Conservation (phyloP, 1,140 invertebrate genomes). For the Bursaphelenchus mucronatus region DNA sequence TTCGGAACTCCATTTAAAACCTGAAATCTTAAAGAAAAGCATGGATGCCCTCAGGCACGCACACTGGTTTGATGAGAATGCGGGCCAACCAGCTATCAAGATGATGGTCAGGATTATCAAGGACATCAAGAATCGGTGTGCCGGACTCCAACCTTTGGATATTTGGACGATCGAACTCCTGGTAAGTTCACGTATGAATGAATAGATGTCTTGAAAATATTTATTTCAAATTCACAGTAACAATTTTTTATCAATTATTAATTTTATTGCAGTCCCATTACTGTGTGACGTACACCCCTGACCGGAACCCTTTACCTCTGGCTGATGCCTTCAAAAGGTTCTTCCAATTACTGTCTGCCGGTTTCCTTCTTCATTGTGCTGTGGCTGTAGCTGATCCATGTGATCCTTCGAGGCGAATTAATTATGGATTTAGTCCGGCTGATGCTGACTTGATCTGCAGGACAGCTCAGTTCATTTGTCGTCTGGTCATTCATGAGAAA, state of each 20-base stretch:
- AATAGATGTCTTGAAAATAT: constrained; percentile 19
- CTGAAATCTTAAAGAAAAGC: constrained; percentile 79
- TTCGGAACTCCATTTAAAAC: constrained; percentile 80
- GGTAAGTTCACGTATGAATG: constrained; percentile 61
- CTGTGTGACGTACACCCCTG: constrained; percentile 91
- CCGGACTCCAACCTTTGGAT: constrained; percentile 80
- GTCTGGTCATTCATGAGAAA: constrained; percentile 75
- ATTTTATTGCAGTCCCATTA: constrained; percentile 74
- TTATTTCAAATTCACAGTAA: constrained; percentile 8
- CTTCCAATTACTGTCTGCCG: constrained; percentile 83
- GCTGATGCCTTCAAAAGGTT: constrained; percentile 81
- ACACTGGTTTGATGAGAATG: constrained; percentile 97
- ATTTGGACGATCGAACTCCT: constrained; percentile 94
- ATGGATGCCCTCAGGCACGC: constrained; percentile 85
- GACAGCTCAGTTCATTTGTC: constrained; percentile 80
- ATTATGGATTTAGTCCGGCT: constrained; percentile 83
- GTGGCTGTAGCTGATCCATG: constrained; percentile 89
- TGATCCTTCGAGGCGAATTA: constrained; percentile 80
- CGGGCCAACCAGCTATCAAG: constrained; percentile 92
- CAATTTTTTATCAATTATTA: constrained; percentile 1
- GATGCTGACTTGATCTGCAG: constrained; percentile 88
- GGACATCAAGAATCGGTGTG: constrained; percentile 80
- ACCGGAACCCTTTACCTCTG: constrained; percentile 81
- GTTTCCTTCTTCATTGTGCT: constrained; percentile 87
- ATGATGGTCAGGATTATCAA: constrained; percentile 84